These are phyloP conservation scores for Papio anubis DNA, from an alignment of 2,113 vertebrate genomes.

Conservation along the genomic window DNA sequence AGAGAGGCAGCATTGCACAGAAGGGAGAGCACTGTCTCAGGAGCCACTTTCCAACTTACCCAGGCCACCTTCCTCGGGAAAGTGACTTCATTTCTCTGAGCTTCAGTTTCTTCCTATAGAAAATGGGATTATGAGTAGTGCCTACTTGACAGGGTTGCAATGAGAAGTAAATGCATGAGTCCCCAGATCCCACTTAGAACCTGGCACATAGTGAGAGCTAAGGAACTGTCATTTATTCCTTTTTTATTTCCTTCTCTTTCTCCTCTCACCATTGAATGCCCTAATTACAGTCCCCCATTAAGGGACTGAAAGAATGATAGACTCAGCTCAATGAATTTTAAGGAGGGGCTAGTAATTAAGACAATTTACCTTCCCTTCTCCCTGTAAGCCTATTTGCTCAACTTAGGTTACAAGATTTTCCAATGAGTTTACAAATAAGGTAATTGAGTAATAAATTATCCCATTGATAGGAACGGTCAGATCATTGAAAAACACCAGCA, in stretches of 20 bases:
- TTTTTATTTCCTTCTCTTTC: neutral
- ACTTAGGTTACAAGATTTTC: slow-evolving; percentile 35
- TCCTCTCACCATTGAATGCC: neutral
- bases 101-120: neutral
- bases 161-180: neutral
- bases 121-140: neutral
- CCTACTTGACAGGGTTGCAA: neutral
- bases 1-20: neutral
- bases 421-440: slow-evolving; percentile 50
- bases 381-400: slow-evolving; percentile 62
- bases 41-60: neutral
- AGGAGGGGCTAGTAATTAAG: slow-evolving; percentile 60
- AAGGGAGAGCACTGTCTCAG: neutral
- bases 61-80: neutral
- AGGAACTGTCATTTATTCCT: neutral
- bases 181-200: neutral
- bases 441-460: slow-evolving; percentile 71
- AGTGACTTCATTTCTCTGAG: neutral
- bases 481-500: slow-evolving; percentile 48
- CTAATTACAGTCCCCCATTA: neutral
- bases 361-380: slow-evolving; percentile 70
- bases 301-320: neutral
- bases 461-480: slow-evolving; percentile 64
- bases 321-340: slow-evolving; percentile 65
- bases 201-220: neutral